phyloP scores from a whole-genome alignment of 2,888 invertebrate genomes.

The Acrobasis repandana region DNA sequence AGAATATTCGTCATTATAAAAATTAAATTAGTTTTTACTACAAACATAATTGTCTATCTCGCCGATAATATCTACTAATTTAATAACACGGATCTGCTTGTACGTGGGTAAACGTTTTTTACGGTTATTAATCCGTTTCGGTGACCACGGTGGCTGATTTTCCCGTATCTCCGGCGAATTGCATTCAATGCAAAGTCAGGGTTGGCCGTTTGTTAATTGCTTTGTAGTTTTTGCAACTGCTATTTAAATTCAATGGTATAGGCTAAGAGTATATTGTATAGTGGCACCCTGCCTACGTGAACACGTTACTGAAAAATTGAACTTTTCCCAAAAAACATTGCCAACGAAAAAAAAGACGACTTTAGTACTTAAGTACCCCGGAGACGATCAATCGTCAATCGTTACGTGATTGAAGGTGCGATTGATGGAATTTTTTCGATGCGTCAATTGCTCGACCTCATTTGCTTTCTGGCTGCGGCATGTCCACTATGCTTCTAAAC shows the following conservation, averaged over 20 bases:
- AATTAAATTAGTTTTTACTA: conserved; percentile 9
- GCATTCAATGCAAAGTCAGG: conserved; percentile 27
- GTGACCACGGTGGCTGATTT: conserved; percentile 26
- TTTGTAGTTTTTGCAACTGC: neutral
- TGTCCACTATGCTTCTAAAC: too few species aligned
- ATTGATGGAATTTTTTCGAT: too few species aligned
- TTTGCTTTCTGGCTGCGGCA: too few species aligned
- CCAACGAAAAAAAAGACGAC: too few species aligned
- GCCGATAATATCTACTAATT: conserved; percentile 18
- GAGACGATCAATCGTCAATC: too few species aligned
- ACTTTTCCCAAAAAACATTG: too few species aligned
- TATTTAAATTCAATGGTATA: conserved; percentile 3
- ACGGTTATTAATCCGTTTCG: conserved; percentile 20
- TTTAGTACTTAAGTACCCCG: too few species aligned
- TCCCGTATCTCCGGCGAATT: conserved; percentile 26
- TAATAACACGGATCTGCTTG: conserved; percentile 27
- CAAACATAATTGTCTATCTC: conserved; percentile 18
- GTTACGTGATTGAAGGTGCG: too few species aligned
- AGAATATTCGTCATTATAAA: conserved; percentile 5
- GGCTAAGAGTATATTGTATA: too few species aligned
- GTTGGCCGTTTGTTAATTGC: conserved; percentile 20
- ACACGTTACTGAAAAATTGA: too few species aligned
- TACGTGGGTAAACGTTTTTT: conserved; percentile 22
- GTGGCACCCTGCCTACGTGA: too few species aligned
- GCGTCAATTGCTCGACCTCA: too few species aligned